Base-by-base conservation (phyloP, 2,888 invertebrate genomes). In the Hololepta plana region DNA sequence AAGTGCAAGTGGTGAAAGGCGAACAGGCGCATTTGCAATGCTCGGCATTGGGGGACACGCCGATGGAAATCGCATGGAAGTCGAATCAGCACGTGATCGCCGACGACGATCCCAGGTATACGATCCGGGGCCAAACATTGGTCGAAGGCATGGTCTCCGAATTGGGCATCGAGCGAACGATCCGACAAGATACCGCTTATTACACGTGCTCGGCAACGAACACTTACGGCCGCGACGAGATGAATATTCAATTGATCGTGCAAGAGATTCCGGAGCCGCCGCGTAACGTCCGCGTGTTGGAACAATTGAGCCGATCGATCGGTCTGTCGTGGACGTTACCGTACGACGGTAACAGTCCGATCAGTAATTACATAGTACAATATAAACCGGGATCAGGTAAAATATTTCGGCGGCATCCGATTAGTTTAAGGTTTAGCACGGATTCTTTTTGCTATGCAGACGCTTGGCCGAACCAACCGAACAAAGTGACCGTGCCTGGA, bases 191-290 rank as follows among this genome's bases (percentile, higher is more conserved):
- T 56, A 84, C 88, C 1, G 88, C 87, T 6, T 71, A 80, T 27
- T 75, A 88, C 49, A 75, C 81, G 26, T 91, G 91, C 51, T 68
- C 75, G 34, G 87, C 87, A 1, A 75, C 76, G 40, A 93, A 91
- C 55, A 67, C 77, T 25, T 91, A 82, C 46, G 93, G 91, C 5
- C 75, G 79, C 40, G 90, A 88, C 44, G 79, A 84, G 52, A 81
- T 87, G 72, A 73, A 79, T 27, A 81, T 88, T 49, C 81, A 87
- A 47, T 65, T 91, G 32, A 76, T 87, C 26, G 82, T 91, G 14
- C 84, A 90, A 62, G 75, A 90, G 63, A 77, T 80, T 20, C 88
- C 90, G 2, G 90, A 90, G 53, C 73, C 81, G 50, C 88, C 90
- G 3, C 73, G 76, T 47, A 82, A 84, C 47, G 71, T 88, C 36